These are phyloP conservation scores for Helobdella robusta DNA, from an alignment of 2,888 invertebrate species.

Conservation along the genomic window DNA sequence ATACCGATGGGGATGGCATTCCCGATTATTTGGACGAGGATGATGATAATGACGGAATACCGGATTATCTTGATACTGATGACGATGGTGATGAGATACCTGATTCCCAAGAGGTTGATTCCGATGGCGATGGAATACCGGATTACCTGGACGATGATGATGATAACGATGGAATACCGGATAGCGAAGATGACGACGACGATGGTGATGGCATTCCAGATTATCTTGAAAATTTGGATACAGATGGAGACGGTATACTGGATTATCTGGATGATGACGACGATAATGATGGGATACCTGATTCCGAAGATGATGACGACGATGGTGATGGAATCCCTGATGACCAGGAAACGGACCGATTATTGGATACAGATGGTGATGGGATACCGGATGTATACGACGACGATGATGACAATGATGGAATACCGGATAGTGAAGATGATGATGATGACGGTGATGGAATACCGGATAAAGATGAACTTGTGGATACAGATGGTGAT, in stretches of 20 bases:
- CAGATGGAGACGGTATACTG: slow-evolving; percentile 36
- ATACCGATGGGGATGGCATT: slow-evolving; percentile 35
- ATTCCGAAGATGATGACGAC: slow-evolving; percentile 30
- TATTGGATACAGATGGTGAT: slow-evolving; percentile 39
- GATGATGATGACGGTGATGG: slow-evolving; percentile 34
- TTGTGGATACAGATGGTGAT: slow-evolving; percentile 38
- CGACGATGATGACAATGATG: slow-evolving; percentile 37
- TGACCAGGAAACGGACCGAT: slow-evolving; percentile 30
- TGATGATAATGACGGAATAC: slow-evolving; percentile 40
- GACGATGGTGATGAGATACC: slow-evolving; percentile 37
- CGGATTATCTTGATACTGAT: slow-evolving; percentile 32
- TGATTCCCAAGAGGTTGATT: slow-evolving; percentile 38
- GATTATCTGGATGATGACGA: slow-evolving; percentile 31
- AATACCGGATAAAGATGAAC: slow-evolving; percentile 40
- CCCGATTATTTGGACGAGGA: slow-evolving; percentile 34
- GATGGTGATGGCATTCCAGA: slow-evolving; percentile 38
- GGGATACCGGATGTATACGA: slow-evolving; percentile 37
- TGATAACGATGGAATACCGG: slow-evolving; percentile 40
- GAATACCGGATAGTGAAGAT: slow-evolving; percentile 39
- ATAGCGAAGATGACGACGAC: slow-evolving; percentile 38
- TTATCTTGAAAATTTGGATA: slow-evolving; percentile 26
- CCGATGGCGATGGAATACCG: slow-evolving; percentile 41
- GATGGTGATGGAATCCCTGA: slow-evolving; percentile 37
- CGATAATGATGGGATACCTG: slow-evolving; percentile 41
- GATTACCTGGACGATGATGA: slow-evolving; percentile 33